Conservation (phyloP, 35 echinoderm and acorn worm species). For the Hemicentrotus pulcherrimus region DNA sequence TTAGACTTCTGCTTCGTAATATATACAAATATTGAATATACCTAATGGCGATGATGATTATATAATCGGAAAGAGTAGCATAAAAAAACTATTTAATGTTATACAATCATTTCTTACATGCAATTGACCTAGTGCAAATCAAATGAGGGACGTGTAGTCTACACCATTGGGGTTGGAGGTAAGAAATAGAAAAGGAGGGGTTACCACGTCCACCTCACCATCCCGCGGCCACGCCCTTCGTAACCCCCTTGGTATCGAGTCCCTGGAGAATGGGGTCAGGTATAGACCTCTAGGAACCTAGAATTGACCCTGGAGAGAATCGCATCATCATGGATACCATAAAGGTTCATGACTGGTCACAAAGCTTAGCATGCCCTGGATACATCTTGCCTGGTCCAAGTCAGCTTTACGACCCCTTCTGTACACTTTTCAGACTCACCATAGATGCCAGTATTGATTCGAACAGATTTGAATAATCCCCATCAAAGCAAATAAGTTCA, state of each 20-base stretch:
- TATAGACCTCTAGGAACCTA: neutral
- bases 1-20: neutral
- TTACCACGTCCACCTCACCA: neutral
- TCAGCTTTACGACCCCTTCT: neutral
- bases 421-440: neutral
- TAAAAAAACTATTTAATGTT: too few relatives aligned
- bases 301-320: neutral
- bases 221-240: neutral
- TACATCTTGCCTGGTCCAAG: neutral
- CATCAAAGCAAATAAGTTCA: constrained; percentile 39
- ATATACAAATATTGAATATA: neutral
- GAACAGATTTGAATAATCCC: constrained; percentile 31
- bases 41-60: neutral
- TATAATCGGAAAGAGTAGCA: too few relatives aligned
- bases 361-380: neutral
- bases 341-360: neutral
- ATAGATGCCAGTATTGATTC: constrained; percentile 21
- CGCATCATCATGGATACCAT: neutral
- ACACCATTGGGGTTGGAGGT: neutral
- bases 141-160: neutral
- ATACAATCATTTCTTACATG: too few relatives aligned
- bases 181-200: neutral
- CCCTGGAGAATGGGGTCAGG: neutral
- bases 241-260: neutral
- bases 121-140: neutral